Base-by-base conservation (phyloP, 2,888 invertebrate species). In the Eupelmus urozonus region DNA sequence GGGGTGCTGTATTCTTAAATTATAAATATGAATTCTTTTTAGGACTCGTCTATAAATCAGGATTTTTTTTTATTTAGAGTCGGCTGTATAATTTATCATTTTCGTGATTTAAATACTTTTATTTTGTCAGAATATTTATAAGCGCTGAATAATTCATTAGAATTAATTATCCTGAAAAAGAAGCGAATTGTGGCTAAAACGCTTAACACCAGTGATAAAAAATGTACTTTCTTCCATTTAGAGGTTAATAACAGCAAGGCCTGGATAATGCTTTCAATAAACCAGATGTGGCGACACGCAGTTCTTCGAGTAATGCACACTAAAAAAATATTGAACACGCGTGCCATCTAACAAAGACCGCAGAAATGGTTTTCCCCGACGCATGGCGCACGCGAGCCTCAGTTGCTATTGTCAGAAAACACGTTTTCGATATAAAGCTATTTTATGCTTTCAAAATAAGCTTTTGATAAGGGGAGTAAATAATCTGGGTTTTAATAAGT, bases 401-500 rank as follows among this genome's bases (percentile, higher is more conserved):
- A 18, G 20, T 49, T 29, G 27, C 16, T 16, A 60, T 49, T 70
- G 27, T 60, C 29, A 16, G 53, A 29, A 20, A 20, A 20, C 59
- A 60, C 45, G 45, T 49, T 34, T 29, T 59, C 7, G 20, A 49
- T 70, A 34, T 69, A 60, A 49, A 60, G 23, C 13, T 59, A 23
- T 45, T 70, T 49, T 70, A 59, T 23, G 57, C n/a, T 18, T 7
- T 18, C 29, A 16, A 49, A 66, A 66, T 45, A 11, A 45, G 7
- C 4, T n/a, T 34, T 34, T 34, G 34, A 34, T 34, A n/a, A n/a
- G n/a, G n/a, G n/a, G n/a, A n/a, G n/a, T n/a, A n/a, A n/a, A n/a
- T n/a, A n/a, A n/a, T n/a, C n/a, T n/a, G n/a, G n/a, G n/a, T n/a
- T n/a, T n/a, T n/a, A n/a, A n/a, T n/a, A n/a, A n/a, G n/a, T n/a